phyloP scores from a whole-genome alignment of 2,797 vertebrate species.

The Acrocephalus scirpaceus region DNA sequence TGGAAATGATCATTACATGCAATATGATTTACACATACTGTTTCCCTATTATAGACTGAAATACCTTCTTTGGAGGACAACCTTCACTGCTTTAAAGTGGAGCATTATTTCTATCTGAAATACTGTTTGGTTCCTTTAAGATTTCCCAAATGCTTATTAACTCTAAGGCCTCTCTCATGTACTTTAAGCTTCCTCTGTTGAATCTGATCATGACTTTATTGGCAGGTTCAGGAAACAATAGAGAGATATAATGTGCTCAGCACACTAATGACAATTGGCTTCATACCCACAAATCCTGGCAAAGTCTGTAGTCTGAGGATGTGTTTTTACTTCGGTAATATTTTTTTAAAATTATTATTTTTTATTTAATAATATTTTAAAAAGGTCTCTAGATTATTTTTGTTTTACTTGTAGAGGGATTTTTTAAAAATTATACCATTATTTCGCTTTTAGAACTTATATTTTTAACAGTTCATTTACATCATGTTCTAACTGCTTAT shows the following conservation, averaged over 20 bases:
- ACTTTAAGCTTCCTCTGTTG: neutral
- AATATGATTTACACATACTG: neutral
- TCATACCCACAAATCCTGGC: neutral
- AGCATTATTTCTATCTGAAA: neutral
- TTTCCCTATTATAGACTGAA: neutral
- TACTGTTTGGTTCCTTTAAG: neutral
- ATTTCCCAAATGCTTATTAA: neutral
- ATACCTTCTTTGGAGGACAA: neutral
- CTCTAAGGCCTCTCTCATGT: neutral
- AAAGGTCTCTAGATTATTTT: neutral
- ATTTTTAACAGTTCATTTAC: slow-evolving; percentile 33
- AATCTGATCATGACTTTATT: slow-evolving; percentile 20
- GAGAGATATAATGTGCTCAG: neutral
- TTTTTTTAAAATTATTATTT: neutral
- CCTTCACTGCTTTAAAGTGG: neutral
- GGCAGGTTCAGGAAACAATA: neutral
- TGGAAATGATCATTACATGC: neutral
- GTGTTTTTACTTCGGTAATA: neutral
- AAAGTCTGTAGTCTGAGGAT: neutral
- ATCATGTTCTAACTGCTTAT: neutral
- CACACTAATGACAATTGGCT: neutral
- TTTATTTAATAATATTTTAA: neutral
- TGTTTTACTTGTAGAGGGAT: neutral
- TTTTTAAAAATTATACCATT: neutral
- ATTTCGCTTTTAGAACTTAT: neutral